These are phyloP conservation scores for Tamias sibiricus DNA, from an alignment of 2,113 vertebrate species.

Conservation along the genomic window DNA sequence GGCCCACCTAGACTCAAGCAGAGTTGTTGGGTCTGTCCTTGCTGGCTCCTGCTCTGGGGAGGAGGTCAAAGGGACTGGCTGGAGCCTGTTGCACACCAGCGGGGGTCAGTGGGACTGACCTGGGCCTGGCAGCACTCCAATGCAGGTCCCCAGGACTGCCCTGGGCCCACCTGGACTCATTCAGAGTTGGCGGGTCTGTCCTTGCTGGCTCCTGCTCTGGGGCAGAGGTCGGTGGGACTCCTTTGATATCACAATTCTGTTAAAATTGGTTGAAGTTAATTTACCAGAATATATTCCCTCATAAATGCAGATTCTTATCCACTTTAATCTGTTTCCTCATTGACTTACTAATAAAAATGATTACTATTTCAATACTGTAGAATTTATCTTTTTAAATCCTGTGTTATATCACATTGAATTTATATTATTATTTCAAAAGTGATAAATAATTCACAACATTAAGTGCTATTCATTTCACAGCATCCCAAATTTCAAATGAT, in stretches of 20 bases:
- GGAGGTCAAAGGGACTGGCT: no score
- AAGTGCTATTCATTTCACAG: background rate
- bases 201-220: no score
- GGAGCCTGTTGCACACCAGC: no score
- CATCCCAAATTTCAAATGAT: background rate
- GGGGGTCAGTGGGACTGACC: no score
- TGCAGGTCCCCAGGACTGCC: no score
- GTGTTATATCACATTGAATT: background rate
- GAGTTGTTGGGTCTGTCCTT: no score
- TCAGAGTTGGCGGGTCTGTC: no score
- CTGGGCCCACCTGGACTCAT: no score
- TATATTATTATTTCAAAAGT: slow-evolving; percentile 7
- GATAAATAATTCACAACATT: slow-evolving; percentile 2
- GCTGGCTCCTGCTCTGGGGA: no score
- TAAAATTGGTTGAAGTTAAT: background rate
- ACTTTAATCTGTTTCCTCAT: background rate
- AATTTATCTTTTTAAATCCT: background rate
- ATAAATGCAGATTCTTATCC: background rate
- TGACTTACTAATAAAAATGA: background rate
- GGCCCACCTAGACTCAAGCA: no score
- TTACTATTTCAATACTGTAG: background rate
- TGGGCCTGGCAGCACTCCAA: no score
- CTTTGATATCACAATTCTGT: background rate
- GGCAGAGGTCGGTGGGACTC: no score
- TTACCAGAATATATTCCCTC: background rate